Conservation (phyloP, 2,888 invertebrate species). For the Euplagia quadripunctaria region DNA sequence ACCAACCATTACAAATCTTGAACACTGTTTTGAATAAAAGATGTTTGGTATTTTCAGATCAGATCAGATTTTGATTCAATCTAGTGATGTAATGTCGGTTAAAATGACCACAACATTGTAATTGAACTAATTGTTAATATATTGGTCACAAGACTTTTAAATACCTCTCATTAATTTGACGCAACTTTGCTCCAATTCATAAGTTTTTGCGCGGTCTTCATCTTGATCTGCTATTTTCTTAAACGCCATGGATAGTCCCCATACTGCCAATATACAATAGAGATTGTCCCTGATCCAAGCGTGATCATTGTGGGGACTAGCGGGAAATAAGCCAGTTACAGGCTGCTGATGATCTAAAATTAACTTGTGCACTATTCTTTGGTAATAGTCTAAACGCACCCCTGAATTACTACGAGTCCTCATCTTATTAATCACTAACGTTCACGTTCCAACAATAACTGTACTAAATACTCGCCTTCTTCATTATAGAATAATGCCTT, state of each 20-base stretch:
- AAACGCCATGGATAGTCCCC: constrained; percentile 99
- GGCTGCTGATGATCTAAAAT: constrained; percentile 98
- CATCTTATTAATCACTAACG: constrained; percentile 83
- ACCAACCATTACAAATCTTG: not conserved
- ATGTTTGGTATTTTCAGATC: not conserved
- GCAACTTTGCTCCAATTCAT: constrained; percentile 98
- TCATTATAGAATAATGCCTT: constrained; percentile 15
- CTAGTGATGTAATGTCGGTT: not conserved
- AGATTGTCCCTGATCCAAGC: constrained; percentile 99
- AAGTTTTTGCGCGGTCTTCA: constrained; percentile 99
- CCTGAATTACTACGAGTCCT: constrained; percentile 96
- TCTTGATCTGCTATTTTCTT: constrained; percentile 99
- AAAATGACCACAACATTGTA: not conserved
- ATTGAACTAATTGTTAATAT: too few species aligned
- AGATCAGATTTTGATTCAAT: not conserved
- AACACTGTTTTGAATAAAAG: not conserved
- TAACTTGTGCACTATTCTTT: constrained; percentile 96
- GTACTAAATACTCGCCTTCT: not conserved
- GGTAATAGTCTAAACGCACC: constrained; percentile 98
- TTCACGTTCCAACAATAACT: constrained; percentile 18
- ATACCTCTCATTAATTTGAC: constrained; percentile 94
- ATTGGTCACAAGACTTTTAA: constrained; percentile 1
- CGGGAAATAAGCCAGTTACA: constrained; percentile 98
- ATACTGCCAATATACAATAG: constrained; percentile 98
- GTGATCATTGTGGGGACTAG: constrained; percentile 94